These are phyloP conservation scores for Tillus elongatus DNA, from an alignment of 2,888 invertebrate species.

Conservation along the genomic window DNA sequence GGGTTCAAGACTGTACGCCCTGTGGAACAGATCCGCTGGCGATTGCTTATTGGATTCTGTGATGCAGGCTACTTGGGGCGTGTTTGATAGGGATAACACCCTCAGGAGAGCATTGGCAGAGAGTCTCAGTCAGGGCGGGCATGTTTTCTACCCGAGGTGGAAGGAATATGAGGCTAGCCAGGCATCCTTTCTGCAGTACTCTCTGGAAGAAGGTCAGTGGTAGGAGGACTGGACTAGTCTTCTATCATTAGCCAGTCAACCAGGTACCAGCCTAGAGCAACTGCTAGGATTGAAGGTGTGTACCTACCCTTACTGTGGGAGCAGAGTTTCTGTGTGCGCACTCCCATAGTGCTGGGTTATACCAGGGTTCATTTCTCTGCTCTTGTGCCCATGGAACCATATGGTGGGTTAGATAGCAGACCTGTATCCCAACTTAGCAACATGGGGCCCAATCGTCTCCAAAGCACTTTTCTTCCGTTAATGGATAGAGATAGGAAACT, in stretches of 20 bases:
- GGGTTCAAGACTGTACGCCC: constrained; percentile 77
- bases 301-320: constrained; percentile 96
- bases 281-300: constrained; percentile 72
- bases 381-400: constrained; percentile 81
- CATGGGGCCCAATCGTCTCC: constrained; percentile 35
- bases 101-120: constrained; percentile 79
- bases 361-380: constrained; percentile 96
- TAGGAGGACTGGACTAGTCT: constrained; percentile 88
- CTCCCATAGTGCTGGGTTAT: constrained; percentile 88
- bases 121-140: constrained; percentile 72
- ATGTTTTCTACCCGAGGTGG: constrained; percentile 83
- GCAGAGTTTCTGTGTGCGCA: constrained; percentile 81
- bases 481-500: constrained; percentile 86
- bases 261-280: constrained; percentile 81
- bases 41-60: constrained; percentile 93
- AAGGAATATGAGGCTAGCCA: constrained; percentile 80
- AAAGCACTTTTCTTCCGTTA: constrained; percentile 75
- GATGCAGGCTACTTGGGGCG: constrained; percentile 91
- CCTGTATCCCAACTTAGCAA: constrained; percentile 39
- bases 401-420: constrained; percentile 44
- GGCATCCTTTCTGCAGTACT: constrained; percentile 74
- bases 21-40: constrained; percentile 95
- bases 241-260: constrained; percentile 76
- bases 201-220: constrained; percentile 84
- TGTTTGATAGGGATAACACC: constrained; percentile 84